Evolutionary conservation across 2,888 invertebrate species (phyloP).

Genomic region (Leucozona laternaria): DNA sequence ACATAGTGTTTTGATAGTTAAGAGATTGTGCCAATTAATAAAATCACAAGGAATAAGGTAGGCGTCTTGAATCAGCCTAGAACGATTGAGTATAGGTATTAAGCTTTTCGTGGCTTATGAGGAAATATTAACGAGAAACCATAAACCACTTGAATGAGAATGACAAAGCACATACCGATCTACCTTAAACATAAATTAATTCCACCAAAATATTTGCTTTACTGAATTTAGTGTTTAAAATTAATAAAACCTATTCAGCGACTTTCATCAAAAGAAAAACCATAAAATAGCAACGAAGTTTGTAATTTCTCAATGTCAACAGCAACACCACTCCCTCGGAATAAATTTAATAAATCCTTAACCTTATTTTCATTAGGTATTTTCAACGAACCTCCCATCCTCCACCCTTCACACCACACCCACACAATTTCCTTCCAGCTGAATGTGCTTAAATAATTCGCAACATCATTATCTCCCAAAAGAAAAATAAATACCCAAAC

Average conservation of each 20-base stretch:
- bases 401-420: background rate
- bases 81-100: no score
- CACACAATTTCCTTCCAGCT: background rate
- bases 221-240: background rate
- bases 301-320: conserved; percentile 34
- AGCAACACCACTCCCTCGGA: background rate
- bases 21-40: no score
- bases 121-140: no score
- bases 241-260: conserved; percentile 16
- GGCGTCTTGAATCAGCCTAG: no score
- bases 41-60: no score
- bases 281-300: background rate
- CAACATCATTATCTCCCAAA: conserved; percentile 41
- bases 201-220: background rate
- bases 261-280: conserved; percentile 15
- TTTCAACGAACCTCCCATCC: no score
- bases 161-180: background rate
- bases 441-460: conserved; percentile 16
- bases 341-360: conserved; percentile 30
- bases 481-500: conserved; percentile 41
- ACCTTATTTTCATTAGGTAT: conserved; percentile 5
- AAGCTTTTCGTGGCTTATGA: no score
- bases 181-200: background rate
- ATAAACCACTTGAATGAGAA: background rate
- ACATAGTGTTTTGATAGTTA: no score